Evolutionary conservation across 2,113 vertebrate genomes (phyloP), one percentile per base, ranked within the genome.

Genomic region (cattle (Bos taurus)): DNA sequence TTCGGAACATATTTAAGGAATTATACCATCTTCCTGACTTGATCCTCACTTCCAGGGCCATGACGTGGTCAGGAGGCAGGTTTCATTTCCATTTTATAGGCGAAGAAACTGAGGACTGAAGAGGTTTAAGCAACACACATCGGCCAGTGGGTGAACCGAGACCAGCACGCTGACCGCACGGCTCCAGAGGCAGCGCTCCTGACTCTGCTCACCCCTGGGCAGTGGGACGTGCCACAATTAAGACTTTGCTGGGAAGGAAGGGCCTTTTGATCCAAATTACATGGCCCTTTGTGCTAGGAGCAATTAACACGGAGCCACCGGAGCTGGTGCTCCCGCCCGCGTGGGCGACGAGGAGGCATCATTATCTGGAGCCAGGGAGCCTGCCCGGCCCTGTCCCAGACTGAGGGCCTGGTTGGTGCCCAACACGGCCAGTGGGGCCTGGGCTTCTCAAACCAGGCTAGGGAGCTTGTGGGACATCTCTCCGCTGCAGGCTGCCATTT

Each of bases 231-330:
- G 43, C 95, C 30, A 7, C 94, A 88, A 94, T 96, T 91, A 96
- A 98, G 94, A 93, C 95, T 94, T 94, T 54, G 40, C 30, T 30
- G 48, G 95, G 95, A 96, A 57, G 84, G 95, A 96, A 57, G 84
- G 97, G 48, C 50, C 95, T 94, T 98, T 98, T 98, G 97, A 98
- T 98, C 93, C 97, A 98, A 98, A 98, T 98, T 97, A 97, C 88
- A 96, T 12, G 60, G 95, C 80, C 91, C 88, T 97, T 97, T 90
- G 96, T 95, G 97, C 62, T 97, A 88, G 21, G 88, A 96, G 88
- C 96, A 98, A 98, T 98, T 98, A 98, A 97, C 94, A 16, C 5
- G 82, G 91, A 97, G 93, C 82, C 95, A 64, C 87, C 46, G 85
- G 88, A 91, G 97, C 91, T 60, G 90, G 59, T 40, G 94, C 14